These are phyloP conservation scores for Ara ararauna DNA, from an alignment of 2,797 vertebrate species.

Conservation along the genomic window DNA sequence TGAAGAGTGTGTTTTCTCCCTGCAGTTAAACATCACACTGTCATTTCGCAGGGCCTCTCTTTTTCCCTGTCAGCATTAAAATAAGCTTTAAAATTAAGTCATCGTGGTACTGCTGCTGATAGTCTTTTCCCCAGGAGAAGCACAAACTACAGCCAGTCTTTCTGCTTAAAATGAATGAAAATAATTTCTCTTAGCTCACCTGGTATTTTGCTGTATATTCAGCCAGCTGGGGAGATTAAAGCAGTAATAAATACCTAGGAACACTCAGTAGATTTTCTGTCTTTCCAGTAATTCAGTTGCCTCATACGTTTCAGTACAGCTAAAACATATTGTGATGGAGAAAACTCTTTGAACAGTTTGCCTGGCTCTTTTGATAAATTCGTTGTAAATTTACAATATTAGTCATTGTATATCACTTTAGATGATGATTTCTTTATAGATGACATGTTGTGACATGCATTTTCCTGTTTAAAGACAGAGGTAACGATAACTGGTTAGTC, in stretches of 20 bases:
- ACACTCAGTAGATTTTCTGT: background rate
- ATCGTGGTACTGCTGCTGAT: background rate
- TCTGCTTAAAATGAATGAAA: background rate
- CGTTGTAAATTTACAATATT: background rate
- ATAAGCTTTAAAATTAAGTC: background rate
- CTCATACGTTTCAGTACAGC: background rate
- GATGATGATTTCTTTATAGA: background rate
- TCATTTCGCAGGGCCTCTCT: background rate
- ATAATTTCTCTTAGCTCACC: background rate
- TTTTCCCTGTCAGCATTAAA: background rate
- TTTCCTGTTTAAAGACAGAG: conserved; percentile 85
- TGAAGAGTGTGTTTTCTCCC: background rate
- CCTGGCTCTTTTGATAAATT: background rate
- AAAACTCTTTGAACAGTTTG: background rate
- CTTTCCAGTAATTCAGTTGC: background rate
- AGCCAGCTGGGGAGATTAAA: background rate
- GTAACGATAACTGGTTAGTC: conserved; percentile 98
- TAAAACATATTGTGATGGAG: background rate
- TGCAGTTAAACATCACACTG: background rate
- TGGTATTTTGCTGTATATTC: background rate
- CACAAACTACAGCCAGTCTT: background rate
- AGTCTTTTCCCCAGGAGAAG: background rate
- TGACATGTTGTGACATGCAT: background rate
- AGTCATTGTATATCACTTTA: background rate
- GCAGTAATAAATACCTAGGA: background rate